These are phyloP conservation scores for Trypoxylus dichotomus DNA, from an alignment of 1,140 invertebrate species.

Conservation along the genomic window DNA sequence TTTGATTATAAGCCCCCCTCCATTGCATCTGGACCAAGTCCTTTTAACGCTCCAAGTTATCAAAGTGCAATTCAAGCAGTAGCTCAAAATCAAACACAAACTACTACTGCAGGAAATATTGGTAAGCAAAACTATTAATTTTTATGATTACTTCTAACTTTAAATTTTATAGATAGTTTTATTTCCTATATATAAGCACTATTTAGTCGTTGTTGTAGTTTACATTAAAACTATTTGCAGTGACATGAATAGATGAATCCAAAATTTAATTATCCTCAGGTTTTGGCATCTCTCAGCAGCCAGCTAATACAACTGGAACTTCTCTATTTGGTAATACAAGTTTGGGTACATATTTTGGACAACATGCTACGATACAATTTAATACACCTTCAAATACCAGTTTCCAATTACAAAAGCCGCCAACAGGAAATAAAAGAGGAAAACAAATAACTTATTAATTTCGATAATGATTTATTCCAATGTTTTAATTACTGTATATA, in stretches of 20 bases:
- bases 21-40: slow-evolving; percentile 52
- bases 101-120: background rate
- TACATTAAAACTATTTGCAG: slow-evolving; percentile 23
- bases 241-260: slow-evolving; percentile 15
- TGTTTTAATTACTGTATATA: slow-evolving; percentile 19
- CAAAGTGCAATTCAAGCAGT: slow-evolving; percentile 26
- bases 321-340: slow-evolving; percentile 15
- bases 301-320: background rate
- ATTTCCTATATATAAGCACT: background rate
- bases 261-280: slow-evolving; percentile 23
- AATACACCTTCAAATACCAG: slow-evolving; percentile 37
- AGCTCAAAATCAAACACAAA: slow-evolving; percentile 16
- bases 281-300: background rate
- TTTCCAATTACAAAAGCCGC: slow-evolving; percentile 75
- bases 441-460: slow-evolving; percentile 53
- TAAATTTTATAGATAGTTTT: background rate
- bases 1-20: slow-evolving; percentile 42
- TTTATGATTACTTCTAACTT: background rate
- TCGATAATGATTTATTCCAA: background rate
- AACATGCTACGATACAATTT: slow-evolving; percentile 24
- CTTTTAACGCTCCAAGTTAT: slow-evolving; percentile 46
- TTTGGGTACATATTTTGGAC: background rate
- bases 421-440: slow-evolving; percentile 68
- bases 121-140: background rate
- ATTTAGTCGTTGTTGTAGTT: background rate